Evolutionary conservation across 2,888 invertebrate species (phyloP), one percentile per base, ranked within the genome.

Genomic region (Nymphalis c-album): DNA sequence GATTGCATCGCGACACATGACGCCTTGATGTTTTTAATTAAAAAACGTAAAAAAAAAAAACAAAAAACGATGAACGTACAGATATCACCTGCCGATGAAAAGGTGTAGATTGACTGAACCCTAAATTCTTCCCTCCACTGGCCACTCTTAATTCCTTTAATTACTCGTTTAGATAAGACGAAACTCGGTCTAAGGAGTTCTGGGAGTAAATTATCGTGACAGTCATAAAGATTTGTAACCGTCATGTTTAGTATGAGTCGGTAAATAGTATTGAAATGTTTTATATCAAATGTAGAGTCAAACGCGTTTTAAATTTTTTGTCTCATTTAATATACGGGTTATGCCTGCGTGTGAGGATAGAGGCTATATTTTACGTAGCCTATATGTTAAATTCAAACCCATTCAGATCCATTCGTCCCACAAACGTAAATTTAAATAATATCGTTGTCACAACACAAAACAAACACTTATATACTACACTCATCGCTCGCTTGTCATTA

Each of bases 81-180:
- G 80, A 83, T 81, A 83, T 85, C 91, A 91, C 91, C 91, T 91
- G 90, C 86, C 87, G 86, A 84, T 82, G 78, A 69, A 81, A 90
- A 90, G 90, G 90, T 90, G 91, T 87, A 86, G 86, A 86, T 89
- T 86, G 84, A 83, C 79, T 74, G 78, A 81, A 80, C 86, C 88
- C 86, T 85, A 87, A 90, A 87, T 85, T 86, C 78, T 76, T 76
- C 78, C 81, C 70, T 63, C 68, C 60, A 51, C 59, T 48, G 51
- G 40, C 63, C 67, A 67, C 63, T 71, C 67, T 71, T 59, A 72
- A 78, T 77, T 77, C 78, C 77, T 81, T 82, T 81, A 82, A 83
- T 81, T 79, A 77, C 71, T 71, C 60, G 59, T 72, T 72, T 71
- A 74, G 76, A 76, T 74, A 74, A 75, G 35, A 63, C 35, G 53